Evolutionary conservation across 2,113 vertebrate species (phyloP).

Genomic region (Sigmodon hispidus): DNA sequence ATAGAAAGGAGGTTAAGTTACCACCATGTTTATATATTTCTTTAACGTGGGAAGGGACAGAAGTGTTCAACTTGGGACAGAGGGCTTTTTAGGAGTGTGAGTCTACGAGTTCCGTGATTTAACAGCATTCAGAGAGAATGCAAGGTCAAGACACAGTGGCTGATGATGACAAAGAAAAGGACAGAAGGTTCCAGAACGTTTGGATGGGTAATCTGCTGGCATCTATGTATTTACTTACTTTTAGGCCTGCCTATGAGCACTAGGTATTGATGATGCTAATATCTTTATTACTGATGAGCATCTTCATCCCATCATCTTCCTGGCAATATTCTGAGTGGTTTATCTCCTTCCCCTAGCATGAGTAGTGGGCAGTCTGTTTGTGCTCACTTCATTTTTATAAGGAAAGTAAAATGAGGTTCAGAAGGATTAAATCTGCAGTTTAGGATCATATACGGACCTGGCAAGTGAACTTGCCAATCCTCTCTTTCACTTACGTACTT

Average conservation of each 20-base stretch:
- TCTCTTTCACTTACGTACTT: neutral
- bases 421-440: neutral
- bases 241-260: neutral
- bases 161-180: neutral
- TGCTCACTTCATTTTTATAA: neutral
- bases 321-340: neutral
- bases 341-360: neutral
- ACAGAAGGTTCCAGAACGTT: neutral
- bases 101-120: neutral
- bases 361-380: neutral
- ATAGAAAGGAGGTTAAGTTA: neutral
- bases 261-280: neutral
- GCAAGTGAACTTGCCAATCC: accelerated
- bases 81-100: neutral
- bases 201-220: neutral
- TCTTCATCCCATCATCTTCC: neutral
- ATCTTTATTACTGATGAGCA: neutral
- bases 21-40: neutral
- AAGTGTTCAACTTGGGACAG: neutral
- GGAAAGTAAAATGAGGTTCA: neutral
- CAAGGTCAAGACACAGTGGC: neutral
- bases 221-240: neutral
- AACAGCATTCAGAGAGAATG: neutral
- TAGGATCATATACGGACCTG: neutral
- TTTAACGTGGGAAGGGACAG: neutral